These are phyloP conservation scores for Orius laevigatus DNA, from an alignment of 1,140 invertebrate species.

Conservation along the genomic window DNA sequence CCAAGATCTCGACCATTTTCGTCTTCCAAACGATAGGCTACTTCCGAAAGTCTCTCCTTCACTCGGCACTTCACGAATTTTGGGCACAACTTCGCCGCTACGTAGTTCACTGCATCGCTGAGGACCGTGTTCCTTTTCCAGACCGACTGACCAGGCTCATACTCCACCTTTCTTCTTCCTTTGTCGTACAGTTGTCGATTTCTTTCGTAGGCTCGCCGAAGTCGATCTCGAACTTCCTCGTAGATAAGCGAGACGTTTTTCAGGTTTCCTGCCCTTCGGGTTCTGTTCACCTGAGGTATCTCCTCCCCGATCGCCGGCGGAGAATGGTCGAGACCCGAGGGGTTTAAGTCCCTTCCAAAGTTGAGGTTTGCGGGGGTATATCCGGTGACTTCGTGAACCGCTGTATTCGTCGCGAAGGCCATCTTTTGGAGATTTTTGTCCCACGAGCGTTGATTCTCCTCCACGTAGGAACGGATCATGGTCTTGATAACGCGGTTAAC, in stretches of 20 bases:
- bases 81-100: slow-evolving; percentile 7
- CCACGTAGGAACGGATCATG: slow-evolving; percentile 25
- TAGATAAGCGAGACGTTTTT: background rate
- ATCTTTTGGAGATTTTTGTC: slow-evolving; percentile 24
- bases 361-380: slow-evolving; percentile 26
- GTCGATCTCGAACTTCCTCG: background rate
- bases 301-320: background rate
- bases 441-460: slow-evolving; percentile 25
- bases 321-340: background rate
- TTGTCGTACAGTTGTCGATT: background rate
- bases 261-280: background rate
- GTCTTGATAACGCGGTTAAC: slow-evolving; percentile 29
- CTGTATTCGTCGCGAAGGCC: slow-evolving; percentile 29
- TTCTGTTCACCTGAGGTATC: background rate
- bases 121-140: slow-evolving; percentile 8
- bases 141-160: slow-evolving; percentile 1
- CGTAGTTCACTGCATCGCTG: slow-evolving; percentile 3
- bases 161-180: slow-evolving; percentile 4
- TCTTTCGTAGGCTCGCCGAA: background rate
- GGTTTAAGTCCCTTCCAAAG: slow-evolving; percentile 25
- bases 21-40: too few relatives aligned
- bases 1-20: too few relatives aligned
- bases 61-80: slow-evolving; percentile 3
- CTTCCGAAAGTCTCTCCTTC: slow-evolving; percentile 31
- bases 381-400: slow-evolving; percentile 23